Conservation (phyloP, 1,140 invertebrate species). For the Apis dorsata region DNA sequence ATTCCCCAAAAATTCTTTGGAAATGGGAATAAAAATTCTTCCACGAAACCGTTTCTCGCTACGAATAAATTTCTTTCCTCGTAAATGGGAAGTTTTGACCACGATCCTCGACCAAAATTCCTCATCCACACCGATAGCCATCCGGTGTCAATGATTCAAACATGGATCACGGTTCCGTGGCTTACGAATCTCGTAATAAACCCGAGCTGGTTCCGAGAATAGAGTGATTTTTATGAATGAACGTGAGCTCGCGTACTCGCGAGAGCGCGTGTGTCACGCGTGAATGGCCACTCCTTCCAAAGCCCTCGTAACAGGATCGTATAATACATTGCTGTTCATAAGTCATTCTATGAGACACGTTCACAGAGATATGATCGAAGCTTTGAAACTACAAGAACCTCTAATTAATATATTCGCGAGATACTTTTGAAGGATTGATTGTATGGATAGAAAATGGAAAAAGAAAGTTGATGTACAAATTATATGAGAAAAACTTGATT, state of each 20-base stretch:
- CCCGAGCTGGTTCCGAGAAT: slow-evolving; percentile 46
- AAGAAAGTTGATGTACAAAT: no score
- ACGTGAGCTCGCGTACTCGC: slow-evolving; percentile 42
- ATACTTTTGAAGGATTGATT: no score
- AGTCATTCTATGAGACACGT: background rate
- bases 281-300: slow-evolving; percentile 50
- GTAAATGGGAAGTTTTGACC: no score
- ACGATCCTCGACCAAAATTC: background rate
- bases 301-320: slow-evolving; percentile 5
- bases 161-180: slow-evolving; percentile 6
- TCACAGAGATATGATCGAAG: no score
- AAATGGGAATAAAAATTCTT: no score
- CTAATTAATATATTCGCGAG: no score
- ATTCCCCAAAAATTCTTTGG: no score
- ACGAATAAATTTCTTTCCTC: no score
- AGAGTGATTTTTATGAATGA: slow-evolving; percentile 65
- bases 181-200: slow-evolving; percentile 36
- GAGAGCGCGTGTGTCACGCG: slow-evolving; percentile 51
- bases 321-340: background rate
- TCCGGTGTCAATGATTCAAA: slow-evolving; percentile 41
- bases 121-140: background rate
- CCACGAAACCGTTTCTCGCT: no score
- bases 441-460: no score
- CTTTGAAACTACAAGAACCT: no score
- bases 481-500: no score